Evolutionary conservation across 2,113 vertebrate species (phyloP), one percentile per base, ranked within the genome.

Genomic region (Cricetomys ansorgei): DNA sequence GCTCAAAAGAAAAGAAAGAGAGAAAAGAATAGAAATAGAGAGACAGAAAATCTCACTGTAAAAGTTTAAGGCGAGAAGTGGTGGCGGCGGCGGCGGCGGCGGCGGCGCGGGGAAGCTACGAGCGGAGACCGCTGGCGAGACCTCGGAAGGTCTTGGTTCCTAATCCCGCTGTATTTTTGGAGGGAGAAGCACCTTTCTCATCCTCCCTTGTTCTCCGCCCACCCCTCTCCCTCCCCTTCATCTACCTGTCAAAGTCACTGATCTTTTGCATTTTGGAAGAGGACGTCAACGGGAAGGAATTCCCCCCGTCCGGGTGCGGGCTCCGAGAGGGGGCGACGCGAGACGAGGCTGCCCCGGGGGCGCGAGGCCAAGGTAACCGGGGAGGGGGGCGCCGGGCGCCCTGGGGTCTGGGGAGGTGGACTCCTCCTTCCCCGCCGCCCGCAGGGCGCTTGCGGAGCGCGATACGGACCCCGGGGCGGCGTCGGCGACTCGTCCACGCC

Each of bases 61-160:
- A 98, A 98, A 98, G 98, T 98, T 98, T 98, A 96, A 96, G 92
- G 96, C 89, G 45, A 94, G 96, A 96, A 97, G 98, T 96, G 98
- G 89, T 93, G 48, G 85, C 43, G 89, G 92, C 95, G 50, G 89
- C 31, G 84, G n/a, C 86, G 48, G 40, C 91, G 43, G 65, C 77
- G n/a, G 77, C 88, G 92, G 93, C 72, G 97, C 89, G 48, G 95
- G 79, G 94, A 81, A 90, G n/a, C 88, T 34, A 43, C 29, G 59
- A 85, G 59, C 43, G 31, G 83, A 48, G 59, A 48, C 6, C 75
- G 92, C 80, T 13, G 89, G 79, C 81, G 7, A 62, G 94, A 67
- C 94, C 96, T 75, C 92, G 29, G 92, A 81, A 72, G 96, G 89
- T 94, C 73, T 72, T 55, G 81, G 13, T 92, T 73, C 75, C 93